A percentile compares a stretch with the other conserved stretches of the same genome.
These are phyloP conservation scores for Nomada fabriciana DNA, from an alignment of 2,888 invertebrate genomes.

Conservation along the genomic window DNA sequence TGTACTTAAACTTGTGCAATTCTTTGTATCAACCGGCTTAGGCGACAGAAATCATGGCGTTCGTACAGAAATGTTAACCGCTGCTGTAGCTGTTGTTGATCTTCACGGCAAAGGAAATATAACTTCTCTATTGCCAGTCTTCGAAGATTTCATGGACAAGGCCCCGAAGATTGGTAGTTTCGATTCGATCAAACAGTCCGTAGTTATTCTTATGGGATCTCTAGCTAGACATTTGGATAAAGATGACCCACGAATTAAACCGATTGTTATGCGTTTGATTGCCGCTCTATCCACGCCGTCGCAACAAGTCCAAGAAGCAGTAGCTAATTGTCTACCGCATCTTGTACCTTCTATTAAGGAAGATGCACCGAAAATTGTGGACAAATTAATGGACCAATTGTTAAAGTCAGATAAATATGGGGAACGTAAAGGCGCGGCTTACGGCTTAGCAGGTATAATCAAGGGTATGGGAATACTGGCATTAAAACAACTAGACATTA, in stretches of 20 bases:
- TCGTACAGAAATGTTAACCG: slow-evolving; percentile 95
- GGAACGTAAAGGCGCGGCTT: slow-evolving; percentile 97
- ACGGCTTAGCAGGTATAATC: slow-evolving; percentile 97
- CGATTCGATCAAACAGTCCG: slow-evolving; percentile 97
- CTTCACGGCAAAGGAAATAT: slow-evolving; percentile 93
- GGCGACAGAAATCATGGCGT: slow-evolving; percentile 94
- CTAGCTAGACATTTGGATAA: slow-evolving; percentile 98
- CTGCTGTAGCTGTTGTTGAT: slow-evolving; percentile 96
- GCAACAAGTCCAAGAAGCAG: slow-evolving; percentile 98
- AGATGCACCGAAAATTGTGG: slow-evolving; percentile 94
- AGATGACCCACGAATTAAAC: slow-evolving; percentile 94
- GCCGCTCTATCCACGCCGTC: slow-evolving; percentile 98
- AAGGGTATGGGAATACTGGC: slow-evolving; percentile 98
- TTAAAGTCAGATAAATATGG: slow-evolving; percentile 97
- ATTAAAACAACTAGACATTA: slow-evolving; percentile 97
- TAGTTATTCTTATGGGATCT: slow-evolving; percentile 98
- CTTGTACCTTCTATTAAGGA: slow-evolving; percentile 96
- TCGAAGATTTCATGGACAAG: slow-evolving; percentile 96
- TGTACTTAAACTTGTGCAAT: slow-evolving; percentile 90
- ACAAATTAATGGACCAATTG: slow-evolving; percentile 93
- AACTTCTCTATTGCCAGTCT: slow-evolving; percentile 92
- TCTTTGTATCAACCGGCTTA: slow-evolving; percentile 94
- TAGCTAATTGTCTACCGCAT: slow-evolving; percentile 97
- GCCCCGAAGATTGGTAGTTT: slow-evolving; percentile 95
- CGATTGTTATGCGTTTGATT: slow-evolving; percentile 96